Conservation (phyloP, 1,140 invertebrate genomes). For the Callitettix versicolor region DNA sequence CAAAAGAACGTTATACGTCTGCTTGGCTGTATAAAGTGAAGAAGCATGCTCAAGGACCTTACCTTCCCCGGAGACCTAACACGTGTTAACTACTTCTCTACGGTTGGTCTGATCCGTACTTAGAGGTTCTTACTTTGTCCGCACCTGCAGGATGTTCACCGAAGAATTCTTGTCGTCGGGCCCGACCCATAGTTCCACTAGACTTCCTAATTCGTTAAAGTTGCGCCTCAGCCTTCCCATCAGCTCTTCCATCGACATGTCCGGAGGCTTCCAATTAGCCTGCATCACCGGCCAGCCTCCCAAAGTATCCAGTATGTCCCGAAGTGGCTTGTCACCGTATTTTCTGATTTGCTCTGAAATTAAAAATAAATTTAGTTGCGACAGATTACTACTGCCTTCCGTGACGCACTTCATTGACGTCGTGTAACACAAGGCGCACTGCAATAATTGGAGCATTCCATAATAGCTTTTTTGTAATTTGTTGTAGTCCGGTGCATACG, state of each 20-base stretch:
- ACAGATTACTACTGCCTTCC: too few species aligned
- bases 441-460: too few species aligned
- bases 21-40: too few species aligned
- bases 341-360: constrained; percentile 56
- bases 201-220: constrained; percentile 60
- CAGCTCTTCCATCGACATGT: constrained; percentile 48
- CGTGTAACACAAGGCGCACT: too few species aligned
- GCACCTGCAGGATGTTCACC: constrained; percentile 74
- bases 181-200: constrained; percentile 71
- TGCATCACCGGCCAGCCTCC: constrained; percentile 68
- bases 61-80: too few species aligned
- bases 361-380: constrained; percentile 8
- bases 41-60: too few species aligned
- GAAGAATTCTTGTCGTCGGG: constrained; percentile 79
- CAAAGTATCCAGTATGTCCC: constrained; percentile 43
- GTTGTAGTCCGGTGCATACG: too few species aligned
- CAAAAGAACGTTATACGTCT: too few species aligned
- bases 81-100: too few species aligned
- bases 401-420: too few species aligned
- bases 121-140: constrained; percentile 27
- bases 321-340: constrained; percentile 53
- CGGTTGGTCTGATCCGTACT: neutral
- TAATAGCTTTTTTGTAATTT: too few species aligned
- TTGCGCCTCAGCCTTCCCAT: constrained; percentile 54
- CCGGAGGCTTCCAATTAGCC: constrained; percentile 47